Percentiles rank a stretch among this genome's conserved stretches.
Evolutionary conservation across 2,113 vertebrate species (phyloP).

Genomic region (Daubentonia madagascariensis): DNA sequence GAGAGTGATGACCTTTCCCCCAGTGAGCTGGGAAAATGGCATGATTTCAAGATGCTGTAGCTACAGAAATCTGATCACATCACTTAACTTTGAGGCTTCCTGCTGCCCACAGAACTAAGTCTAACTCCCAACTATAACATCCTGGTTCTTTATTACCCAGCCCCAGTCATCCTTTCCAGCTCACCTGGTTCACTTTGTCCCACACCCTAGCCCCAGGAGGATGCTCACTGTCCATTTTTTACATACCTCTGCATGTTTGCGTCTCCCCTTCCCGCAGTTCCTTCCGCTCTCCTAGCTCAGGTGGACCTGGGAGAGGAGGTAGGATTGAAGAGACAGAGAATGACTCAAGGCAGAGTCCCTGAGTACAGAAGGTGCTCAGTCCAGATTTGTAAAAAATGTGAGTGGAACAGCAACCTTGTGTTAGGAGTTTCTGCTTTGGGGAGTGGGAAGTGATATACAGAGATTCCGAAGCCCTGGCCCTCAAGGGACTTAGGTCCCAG

Average conservation of each 20-base stretch:
- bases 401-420: background rate
- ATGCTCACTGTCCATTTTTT: background rate
- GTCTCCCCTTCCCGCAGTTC: background rate
- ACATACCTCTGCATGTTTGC: background rate
- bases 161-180: background rate
- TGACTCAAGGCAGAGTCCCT: background rate
- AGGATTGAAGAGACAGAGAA: background rate
- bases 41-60: background rate
- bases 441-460: background rate
- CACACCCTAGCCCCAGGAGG: background rate
- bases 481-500: background rate
- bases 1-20: background rate
- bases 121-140: background rate
- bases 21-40: background rate
- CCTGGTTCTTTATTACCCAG: background rate
- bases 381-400: background rate
- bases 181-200: background rate
- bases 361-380: background rate
- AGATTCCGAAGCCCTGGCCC: background rate
- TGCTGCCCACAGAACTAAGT: background rate
- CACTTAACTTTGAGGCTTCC: background rate
- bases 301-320: background rate
- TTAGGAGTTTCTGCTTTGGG: background rate
- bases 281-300: background rate
- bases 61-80: background rate